Evolutionary conservation across 2,888 invertebrate species (phyloP).

Genomic region (Tubulanus polymorphus): DNA sequence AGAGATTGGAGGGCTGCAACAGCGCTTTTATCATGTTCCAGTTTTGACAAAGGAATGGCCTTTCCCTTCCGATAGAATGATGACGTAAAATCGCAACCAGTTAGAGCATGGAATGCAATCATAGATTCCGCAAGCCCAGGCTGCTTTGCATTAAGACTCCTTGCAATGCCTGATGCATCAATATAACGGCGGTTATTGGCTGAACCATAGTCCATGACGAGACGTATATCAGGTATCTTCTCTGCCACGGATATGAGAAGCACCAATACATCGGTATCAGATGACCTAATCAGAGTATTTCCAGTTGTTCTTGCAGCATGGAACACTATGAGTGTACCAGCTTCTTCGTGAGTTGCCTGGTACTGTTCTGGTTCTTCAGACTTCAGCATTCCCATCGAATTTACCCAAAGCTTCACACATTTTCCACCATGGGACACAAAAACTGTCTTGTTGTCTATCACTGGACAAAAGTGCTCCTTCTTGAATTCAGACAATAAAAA

Average conservation of each 20-base stretch:
- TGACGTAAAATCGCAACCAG: conserved; percentile 12
- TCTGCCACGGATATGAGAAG: conserved; percentile 8
- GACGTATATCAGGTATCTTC: neutral
- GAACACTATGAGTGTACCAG: conserved; percentile 10
- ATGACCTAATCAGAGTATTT: conserved; percentile 6
- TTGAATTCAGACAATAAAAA: conserved; percentile 5
- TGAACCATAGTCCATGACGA: conserved; percentile 12
- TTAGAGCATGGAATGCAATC: conserved; percentile 9
- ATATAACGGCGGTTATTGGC: conserved; percentile 11
- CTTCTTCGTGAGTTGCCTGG: conserved; percentile 8
- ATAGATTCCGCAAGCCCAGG: conserved; percentile 8
- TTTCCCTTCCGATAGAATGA: conserved; percentile 11
- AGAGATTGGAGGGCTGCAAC: neutral
- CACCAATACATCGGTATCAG: conserved; percentile 14
- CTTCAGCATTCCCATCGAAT: too few species aligned
- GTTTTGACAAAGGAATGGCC: conserved; percentile 4
- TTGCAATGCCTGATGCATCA: conserved; percentile 4
- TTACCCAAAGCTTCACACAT: neutral
- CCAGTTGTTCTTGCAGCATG: conserved; percentile 5
- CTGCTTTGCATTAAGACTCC: conserved; percentile 1
- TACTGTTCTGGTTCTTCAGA: neutral
- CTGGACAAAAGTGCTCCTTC: conserved; percentile 2
- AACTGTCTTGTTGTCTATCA: conserved; percentile 6
- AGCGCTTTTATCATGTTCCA: conserved; percentile 6
- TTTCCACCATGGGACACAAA: conserved; percentile 6